Evolutionary conservation across 2,797 vertebrate genomes (phyloP).

Genomic region (Urocyon cinereoargenteus): DNA sequence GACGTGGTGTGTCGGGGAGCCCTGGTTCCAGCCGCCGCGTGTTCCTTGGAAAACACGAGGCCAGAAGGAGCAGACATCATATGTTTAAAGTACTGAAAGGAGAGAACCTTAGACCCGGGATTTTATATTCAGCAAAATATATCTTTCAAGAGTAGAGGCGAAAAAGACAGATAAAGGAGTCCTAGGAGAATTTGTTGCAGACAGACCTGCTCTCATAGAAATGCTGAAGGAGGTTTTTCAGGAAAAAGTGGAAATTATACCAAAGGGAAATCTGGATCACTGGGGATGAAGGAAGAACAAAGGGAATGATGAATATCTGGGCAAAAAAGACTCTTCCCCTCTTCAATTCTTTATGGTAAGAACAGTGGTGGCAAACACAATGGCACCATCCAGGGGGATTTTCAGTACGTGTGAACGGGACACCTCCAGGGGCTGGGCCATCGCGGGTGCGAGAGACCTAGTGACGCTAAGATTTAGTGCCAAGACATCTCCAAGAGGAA

Average conservation of each 20-base stretch:
- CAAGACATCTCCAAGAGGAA: no score
- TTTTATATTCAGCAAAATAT: not conserved
- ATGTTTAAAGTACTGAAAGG: not conserved
- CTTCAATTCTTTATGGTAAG: not conserved
- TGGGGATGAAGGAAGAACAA: no score
- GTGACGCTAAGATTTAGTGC: not conserved
- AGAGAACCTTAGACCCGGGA: not conserved
- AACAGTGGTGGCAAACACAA: not conserved
- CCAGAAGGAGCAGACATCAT: not conserved
- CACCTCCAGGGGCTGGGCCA: accelerated
- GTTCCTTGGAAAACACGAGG: not conserved
- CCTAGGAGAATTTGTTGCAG: not conserved
- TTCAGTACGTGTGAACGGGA: accelerated
- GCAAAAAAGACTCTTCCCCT: not conserved
- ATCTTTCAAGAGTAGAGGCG: not conserved
- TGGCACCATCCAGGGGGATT: accelerated
- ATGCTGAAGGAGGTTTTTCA: not conserved
- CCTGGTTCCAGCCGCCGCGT: accelerated
- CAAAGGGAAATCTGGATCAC: not conserved
- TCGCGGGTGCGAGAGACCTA: accelerated
- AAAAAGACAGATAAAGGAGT: not conserved
- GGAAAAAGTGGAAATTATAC: not conserved
- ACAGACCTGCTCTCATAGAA: not conserved
- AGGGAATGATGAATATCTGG: not conserved
- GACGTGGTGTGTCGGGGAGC: accelerated